phyloP scores from a whole-genome alignment of 1,140 invertebrate species.

The Melitaea cinxia region DNA sequence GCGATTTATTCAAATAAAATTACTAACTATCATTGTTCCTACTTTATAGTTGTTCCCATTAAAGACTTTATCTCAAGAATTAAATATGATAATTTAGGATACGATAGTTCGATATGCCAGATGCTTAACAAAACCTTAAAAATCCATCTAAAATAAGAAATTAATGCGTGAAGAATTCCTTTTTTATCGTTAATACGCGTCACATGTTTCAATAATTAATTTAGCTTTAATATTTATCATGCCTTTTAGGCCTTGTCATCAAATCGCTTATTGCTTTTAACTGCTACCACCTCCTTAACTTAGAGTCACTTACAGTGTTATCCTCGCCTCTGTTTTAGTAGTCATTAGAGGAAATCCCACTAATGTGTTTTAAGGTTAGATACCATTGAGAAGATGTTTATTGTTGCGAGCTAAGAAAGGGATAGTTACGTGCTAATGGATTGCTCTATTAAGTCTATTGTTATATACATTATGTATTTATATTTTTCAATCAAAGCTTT shows the following conservation, averaged over 20 bases:
- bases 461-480: not conserved
- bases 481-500: too few relatives aligned
- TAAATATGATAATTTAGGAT: too few relatives aligned
- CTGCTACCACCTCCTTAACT: slow-evolving; percentile 27
- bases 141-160: too few relatives aligned
- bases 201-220: too few relatives aligned
- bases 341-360: slow-evolving; percentile 61
- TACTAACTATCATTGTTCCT: too few relatives aligned
- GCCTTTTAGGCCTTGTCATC: not conserved
- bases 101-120: too few relatives aligned
- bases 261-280: not conserved
- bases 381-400: slow-evolving; percentile 22
- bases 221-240: too few relatives aligned
- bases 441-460: not conserved
- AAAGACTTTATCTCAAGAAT: too few relatives aligned
- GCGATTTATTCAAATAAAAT: slow-evolving; percentile 25
- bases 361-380: slow-evolving; percentile 51
- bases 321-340: slow-evolving; percentile 65
- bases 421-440: not conserved
- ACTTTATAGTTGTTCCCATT: too few relatives aligned
- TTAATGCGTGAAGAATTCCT: too few relatives aligned
- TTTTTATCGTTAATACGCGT: too few relatives aligned
- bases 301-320: slow-evolving; percentile 53
- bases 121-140: too few relatives aligned
- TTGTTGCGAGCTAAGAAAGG: slow-evolving; percentile 2